phyloP scores from a whole-genome alignment of 2,113 vertebrate genomes.

The Hemiscyllium ocellatum region DNA sequence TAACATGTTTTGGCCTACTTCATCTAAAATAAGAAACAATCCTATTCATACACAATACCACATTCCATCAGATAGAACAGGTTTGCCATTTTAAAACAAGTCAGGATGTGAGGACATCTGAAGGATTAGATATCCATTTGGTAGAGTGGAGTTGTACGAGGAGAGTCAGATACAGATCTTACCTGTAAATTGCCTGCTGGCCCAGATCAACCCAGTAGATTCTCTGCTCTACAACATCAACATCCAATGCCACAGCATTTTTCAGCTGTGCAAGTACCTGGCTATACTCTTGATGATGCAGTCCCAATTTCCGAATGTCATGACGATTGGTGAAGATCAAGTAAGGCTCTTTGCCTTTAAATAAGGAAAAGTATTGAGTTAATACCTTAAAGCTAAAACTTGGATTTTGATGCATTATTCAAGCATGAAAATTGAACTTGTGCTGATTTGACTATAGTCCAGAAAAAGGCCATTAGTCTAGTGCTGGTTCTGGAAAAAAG shows the following conservation, averaged over 20 bases:
- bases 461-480: not conserved
- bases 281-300: slow-evolving; percentile 18
- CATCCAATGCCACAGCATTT: slow-evolving; percentile 32
- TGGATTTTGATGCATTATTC: too few species aligned
- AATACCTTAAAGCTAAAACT: too few species aligned
- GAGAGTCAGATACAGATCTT: not conserved
- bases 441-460: too few species aligned
- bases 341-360: slow-evolving; percentile 26
- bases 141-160: too few species aligned
- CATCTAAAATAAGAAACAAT: not conserved
- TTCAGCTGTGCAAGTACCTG: not conserved
- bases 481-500: not conserved
- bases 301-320: slow-evolving; percentile 32
- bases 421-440: too few species aligned
- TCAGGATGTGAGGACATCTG: too few species aligned
- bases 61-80: not conserved
- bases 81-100: too few species aligned
- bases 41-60: not conserved
- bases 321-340: slow-evolving; percentile 36
- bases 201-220: slow-evolving; percentile 35
- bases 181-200: slow-evolving; percentile 31
- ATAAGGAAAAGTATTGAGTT: not conserved
- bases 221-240: not conserved
- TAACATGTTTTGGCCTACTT: not conserved
- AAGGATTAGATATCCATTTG: too few species aligned